Evolutionary conservation across 30 jellyfish, hydroid and myxozoan species (phyloP).

Genomic region (Hydra vulgaris): DNA sequence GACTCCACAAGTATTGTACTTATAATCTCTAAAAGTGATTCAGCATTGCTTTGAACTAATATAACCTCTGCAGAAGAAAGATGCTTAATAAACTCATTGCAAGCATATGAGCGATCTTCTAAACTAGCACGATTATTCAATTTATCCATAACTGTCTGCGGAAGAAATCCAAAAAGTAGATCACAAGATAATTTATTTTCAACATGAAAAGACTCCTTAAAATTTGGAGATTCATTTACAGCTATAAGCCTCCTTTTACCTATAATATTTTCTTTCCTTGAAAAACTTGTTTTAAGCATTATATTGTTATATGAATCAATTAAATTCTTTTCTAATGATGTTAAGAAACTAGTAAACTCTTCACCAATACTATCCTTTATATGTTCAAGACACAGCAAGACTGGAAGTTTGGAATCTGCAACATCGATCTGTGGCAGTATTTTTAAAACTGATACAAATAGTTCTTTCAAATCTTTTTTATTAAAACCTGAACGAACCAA

Average conservation of each 20-base stretch:
- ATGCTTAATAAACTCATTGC: conserved; percentile 38
- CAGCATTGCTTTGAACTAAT: conserved; percentile 17
- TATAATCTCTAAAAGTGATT: conserved; percentile 44
- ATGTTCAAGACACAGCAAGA: conserved; percentile 58
- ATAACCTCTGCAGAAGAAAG: conserved; percentile 33
- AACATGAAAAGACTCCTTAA: not conserved
- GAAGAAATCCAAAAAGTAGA: conserved; percentile 61
- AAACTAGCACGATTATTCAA: conserved; percentile 40
- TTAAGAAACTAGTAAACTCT: conserved; percentile 32
- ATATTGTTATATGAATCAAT: conserved; percentile 36
- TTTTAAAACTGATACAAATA: conserved; percentile 41
- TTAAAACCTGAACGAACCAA: conserved; percentile 68
- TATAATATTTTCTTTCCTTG: conserved; percentile 12
- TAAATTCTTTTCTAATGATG: conserved; percentile 51
- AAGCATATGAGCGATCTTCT: conserved; percentile 70
- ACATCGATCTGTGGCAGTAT: conserved; percentile 43
- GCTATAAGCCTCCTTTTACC: not conserved
- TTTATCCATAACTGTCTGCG: conserved; percentile 48
- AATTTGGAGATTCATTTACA: not conserved
- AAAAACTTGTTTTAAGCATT: conserved; percentile 17
- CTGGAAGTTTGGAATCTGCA: conserved; percentile 59
- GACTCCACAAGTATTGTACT: conserved; percentile 52
- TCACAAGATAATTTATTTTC: conserved; percentile 4
- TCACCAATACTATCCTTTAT: conserved; percentile 57
- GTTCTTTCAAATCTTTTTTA: conserved; percentile 36